These are phyloP conservation scores for Cinclus cinclus DNA, from an alignment of 2,113 vertebrate species.

Conservation along the genomic window DNA sequence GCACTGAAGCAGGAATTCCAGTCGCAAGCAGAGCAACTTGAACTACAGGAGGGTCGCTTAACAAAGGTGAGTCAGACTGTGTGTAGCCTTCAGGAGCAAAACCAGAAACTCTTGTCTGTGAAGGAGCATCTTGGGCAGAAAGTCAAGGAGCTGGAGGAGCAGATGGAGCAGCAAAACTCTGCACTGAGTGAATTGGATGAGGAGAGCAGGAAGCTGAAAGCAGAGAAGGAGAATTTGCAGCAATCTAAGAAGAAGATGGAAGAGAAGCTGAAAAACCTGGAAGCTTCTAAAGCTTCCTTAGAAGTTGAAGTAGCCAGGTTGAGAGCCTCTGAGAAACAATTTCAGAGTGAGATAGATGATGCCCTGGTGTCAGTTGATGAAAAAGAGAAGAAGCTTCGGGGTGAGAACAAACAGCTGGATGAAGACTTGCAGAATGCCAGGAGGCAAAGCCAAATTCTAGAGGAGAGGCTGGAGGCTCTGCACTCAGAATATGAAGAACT, in stretches of 20 bases:
- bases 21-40: conserved; percentile 72
- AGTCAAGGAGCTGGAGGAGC: conserved; percentile 69
- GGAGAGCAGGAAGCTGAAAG: conserved; percentile 61
- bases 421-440: conserved; percentile 75
- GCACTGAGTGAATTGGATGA: conserved; percentile 43
- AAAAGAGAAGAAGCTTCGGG: conserved; percentile 73
- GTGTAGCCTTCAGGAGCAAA: conserved; percentile 78
- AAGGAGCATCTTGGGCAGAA: conserved; percentile 68
- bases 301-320: conserved; percentile 68
- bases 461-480: conserved; percentile 71
- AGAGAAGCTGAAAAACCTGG: conserved; percentile 64
- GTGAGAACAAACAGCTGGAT: conserved; percentile 76
- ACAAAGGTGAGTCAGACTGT: conserved; percentile 76
- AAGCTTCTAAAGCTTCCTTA: conserved; percentile 58
- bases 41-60: conserved; percentile 73
- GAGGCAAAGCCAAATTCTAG: conserved; percentile 67
- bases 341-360: conserved; percentile 68
- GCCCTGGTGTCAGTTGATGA: conserved; percentile 62
- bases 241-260: conserved; percentile 65
- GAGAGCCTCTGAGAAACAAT: conserved; percentile 78
- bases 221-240: conserved; percentile 65
- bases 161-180: conserved; percentile 54
- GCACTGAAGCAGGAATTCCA: conserved; percentile 67
- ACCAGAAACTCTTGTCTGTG: conserved; percentile 74
- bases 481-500: conserved; percentile 76